These are phyloP conservation scores for Oxycera nigricornis DNA, from an alignment of 2,888 invertebrate species.

Conservation along the genomic window DNA sequence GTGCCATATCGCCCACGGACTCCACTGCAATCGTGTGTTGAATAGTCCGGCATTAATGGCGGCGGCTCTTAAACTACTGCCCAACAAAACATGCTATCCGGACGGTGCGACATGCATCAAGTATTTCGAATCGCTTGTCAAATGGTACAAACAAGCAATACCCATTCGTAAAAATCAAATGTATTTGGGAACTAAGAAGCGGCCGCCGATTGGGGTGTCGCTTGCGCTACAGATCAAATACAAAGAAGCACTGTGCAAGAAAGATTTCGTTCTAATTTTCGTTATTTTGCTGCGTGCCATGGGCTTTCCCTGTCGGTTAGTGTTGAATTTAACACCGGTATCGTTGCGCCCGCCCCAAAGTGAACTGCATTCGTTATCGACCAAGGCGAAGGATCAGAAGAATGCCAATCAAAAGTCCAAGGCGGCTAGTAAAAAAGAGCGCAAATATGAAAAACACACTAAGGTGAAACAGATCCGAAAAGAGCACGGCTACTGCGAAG, in stretches of 20 bases:
- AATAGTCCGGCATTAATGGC: slow-evolving; percentile 74
- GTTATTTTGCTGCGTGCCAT: slow-evolving; percentile 78
- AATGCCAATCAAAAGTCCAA: not conserved
- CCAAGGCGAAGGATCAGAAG: slow-evolving; percentile 6
- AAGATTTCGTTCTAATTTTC: slow-evolving; percentile 78
- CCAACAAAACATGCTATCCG: slow-evolving; percentile 78
- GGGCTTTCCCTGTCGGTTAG: slow-evolving; percentile 81
- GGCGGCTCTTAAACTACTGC: slow-evolving; percentile 74
- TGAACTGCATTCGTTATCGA: slow-evolving; percentile 68
- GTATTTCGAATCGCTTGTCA: slow-evolving; percentile 78
- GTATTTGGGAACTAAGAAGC: slow-evolving; percentile 64
- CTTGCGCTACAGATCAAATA: slow-evolving; percentile 68
- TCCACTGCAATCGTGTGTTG: slow-evolving; percentile 72
- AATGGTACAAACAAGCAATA: slow-evolving; percentile 77
- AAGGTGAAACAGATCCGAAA: too few species aligned
- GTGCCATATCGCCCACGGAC: slow-evolving; percentile 82
- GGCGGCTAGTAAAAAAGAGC: not conserved
- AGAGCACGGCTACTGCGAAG: not conserved
- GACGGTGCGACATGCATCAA: slow-evolving; percentile 74
- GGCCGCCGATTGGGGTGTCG: slow-evolving; percentile 63
- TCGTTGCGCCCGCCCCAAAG: slow-evolving; percentile 72
- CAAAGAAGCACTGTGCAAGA: slow-evolving; percentile 69
- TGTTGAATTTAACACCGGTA: slow-evolving; percentile 80
- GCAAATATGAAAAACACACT: not conserved
- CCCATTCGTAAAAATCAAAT: slow-evolving; percentile 66